These are phyloP conservation scores for Tineola bisselliella DNA, from an alignment of 2,888 invertebrate genomes.

Conservation along the genomic window DNA sequence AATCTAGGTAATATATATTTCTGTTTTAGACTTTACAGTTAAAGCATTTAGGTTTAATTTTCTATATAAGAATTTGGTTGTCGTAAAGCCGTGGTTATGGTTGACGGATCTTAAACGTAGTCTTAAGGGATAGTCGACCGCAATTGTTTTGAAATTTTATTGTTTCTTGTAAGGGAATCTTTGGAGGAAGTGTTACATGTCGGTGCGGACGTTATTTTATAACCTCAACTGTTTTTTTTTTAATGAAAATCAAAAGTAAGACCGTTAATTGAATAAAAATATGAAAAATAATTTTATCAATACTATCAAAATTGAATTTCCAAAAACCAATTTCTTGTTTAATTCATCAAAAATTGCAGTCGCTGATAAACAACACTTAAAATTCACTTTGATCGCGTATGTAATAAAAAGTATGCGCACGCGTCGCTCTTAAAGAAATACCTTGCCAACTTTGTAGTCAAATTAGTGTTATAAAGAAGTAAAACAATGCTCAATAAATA, in stretches of 20 bases:
- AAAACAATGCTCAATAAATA: neutral
- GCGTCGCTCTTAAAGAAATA: neutral
- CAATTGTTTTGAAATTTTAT: slow-evolving; percentile 45
- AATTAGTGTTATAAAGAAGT: neutral
- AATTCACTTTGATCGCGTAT: neutral
- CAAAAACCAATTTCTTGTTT: too few relatives aligned
- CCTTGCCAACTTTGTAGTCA: neutral
- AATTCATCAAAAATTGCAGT: neutral
- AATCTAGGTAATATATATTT: neutral
- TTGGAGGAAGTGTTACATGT: slow-evolving; percentile 49
- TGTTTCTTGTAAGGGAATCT: slow-evolving; percentile 33
- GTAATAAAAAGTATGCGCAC: neutral
- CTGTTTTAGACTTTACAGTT: neutral
- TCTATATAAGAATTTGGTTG: neutral
- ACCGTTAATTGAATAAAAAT: too few relatives aligned
- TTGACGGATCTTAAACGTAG: slow-evolving; percentile 33
- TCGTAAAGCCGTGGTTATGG: slow-evolving; percentile 33
- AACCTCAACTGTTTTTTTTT: neutral
- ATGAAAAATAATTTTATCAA: too few relatives aligned
- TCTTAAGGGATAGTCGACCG: slow-evolving; percentile 38
- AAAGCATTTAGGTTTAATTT: slow-evolving; percentile 17
- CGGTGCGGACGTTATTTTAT: slow-evolving; percentile 40
- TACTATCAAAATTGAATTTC: too few relatives aligned
- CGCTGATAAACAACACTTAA: neutral
- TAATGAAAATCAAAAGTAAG: too few relatives aligned